Evolutionary conservation across 2,888 invertebrate genomes (phyloP), one percentile per base, ranked within the genome.

Genomic region (Acrobasis suavella): DNA sequence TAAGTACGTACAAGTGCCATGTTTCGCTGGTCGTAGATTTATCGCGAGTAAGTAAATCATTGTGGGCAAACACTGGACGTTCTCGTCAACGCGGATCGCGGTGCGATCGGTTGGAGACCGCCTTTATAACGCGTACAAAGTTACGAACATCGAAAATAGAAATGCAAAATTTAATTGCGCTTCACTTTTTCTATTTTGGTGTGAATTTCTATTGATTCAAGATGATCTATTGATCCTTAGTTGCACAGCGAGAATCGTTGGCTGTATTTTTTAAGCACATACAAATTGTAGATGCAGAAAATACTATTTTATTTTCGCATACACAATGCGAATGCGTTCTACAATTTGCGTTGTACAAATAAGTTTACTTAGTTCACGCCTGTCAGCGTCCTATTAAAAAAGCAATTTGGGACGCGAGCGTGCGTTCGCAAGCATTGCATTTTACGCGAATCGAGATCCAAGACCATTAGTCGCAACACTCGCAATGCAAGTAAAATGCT

Each of bases 31-130:
- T 67, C 60, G 64, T 39, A 63, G 65, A 74, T 72, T 79, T 80
- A 82, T 82, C 80, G 74, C 66, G 69, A 71, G 72, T 75, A 77
- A 78, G 80, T 84, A 83, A 83, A 86, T 85, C 83, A 84, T 78
- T 81, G 77, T 76, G 73, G 74, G 77, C 72, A 78, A 80, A 82
- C 78, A 82, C 76, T 59, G 74, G 79, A 81, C 80, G 80, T 76
- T 75, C n/a, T n/a, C 81, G 81, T 84, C 83, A 83, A 77, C 78
- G 64, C 72, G 74, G 70, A 80, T 82, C 80, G 75, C 69, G 67
- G 65, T 68, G 67, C 71, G 72, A 80, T 83, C 80, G 70, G 73
- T 78, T 72, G 72, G 71, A 69, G 69, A 65, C 67, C 72, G 72
- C 72, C 73, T 79, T 80, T 80, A 78, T 77, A 76, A 67, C 55